These are phyloP conservation scores for Mesocricetus auratus DNA, from an alignment of 2,113 vertebrate species.

Conservation along the genomic window DNA sequence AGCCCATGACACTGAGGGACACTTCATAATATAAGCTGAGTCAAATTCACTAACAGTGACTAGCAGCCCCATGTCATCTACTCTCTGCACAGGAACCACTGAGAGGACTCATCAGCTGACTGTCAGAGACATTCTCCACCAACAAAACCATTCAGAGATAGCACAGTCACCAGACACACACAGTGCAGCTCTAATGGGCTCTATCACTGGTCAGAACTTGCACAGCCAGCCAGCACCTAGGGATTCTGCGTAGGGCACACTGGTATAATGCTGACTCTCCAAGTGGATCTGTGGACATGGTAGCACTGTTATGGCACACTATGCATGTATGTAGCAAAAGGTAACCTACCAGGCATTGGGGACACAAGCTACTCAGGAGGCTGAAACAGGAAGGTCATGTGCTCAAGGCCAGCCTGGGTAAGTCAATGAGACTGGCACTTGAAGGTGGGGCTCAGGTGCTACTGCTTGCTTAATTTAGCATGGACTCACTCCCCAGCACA, in stretches of 20 bases:
- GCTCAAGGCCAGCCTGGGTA: not conserved
- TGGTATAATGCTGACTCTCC: not conserved
- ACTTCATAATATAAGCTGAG: not conserved
- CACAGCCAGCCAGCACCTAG: not conserved
- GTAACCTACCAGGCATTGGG: not conserved
- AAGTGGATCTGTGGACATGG: not conserved
- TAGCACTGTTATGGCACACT: not conserved
- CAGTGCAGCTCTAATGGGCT: not conserved
- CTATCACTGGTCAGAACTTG: not conserved
- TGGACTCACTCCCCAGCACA: not conserved
- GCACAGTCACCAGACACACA: not conserved
- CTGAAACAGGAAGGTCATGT: not conserved
- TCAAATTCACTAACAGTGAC: not conserved
- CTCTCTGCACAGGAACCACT: not conserved
- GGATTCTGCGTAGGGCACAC: not conserved
- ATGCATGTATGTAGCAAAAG: too few relatives aligned
- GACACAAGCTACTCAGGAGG: not conserved
- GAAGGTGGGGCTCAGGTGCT: not conserved
- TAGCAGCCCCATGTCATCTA: not conserved
- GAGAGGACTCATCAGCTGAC: not conserved
- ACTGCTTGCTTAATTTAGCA: too few relatives aligned
- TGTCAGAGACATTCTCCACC: not conserved
- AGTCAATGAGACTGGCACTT: not conserved
- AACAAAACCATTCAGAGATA: not conserved
- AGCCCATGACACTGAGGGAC: not conserved